phyloP scores from a whole-genome alignment of 1,140 invertebrate genomes.

The Eriosoma lanigerum region DNA sequence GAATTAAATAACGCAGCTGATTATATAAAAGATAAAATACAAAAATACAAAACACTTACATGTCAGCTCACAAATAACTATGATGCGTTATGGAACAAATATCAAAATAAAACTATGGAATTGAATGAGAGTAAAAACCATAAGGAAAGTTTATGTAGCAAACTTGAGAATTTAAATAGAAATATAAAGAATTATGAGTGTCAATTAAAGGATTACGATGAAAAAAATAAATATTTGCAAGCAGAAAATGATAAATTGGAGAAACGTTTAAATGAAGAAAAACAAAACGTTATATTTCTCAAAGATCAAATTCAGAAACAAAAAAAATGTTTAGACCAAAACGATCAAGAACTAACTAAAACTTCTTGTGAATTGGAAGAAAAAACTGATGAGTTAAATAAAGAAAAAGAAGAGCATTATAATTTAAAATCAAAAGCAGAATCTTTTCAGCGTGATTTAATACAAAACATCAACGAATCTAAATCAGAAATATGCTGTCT shows the following conservation, averaged over 20 bases:
- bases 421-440: background rate
- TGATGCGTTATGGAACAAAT: background rate
- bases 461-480: background rate
- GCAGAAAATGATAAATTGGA: background rate
- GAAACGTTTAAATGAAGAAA: background rate
- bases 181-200: background rate
- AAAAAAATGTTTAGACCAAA: background rate
- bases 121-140: background rate
- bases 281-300: background rate
- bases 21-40: background rate
- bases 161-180: background rate
- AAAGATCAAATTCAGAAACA: background rate
- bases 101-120: background rate
- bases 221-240: background rate
- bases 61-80: background rate
- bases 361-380: background rate
- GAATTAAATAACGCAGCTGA: no score
- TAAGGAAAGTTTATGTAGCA: background rate
- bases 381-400: background rate
- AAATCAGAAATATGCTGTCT: background rate
- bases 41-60: background rate
- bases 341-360: background rate
- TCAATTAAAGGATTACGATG: background rate
- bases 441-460: background rate
- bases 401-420: background rate